phyloP scores from a whole-genome alignment of 2,888 invertebrate genomes.

The Thymelicus sylvestris region DNA sequence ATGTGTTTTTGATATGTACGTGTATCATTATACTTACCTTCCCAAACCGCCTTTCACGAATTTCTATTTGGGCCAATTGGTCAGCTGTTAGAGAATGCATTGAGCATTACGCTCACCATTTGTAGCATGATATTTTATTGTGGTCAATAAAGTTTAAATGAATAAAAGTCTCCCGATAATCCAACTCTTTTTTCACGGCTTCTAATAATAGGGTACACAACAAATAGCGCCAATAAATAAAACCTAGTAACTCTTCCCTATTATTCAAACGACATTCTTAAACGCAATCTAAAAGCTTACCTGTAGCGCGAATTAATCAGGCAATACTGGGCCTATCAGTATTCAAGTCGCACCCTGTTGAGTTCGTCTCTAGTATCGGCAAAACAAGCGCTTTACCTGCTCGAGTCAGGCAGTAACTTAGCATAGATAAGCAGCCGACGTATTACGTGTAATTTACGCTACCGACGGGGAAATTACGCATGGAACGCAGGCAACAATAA shows the following conservation, averaged over 20 bases:
- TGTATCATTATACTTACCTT: no score
- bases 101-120: no score
- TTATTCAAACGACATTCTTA: constrained; percentile 1
- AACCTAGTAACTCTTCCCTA: background rate
- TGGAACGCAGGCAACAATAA: background rate
- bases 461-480: constrained; percentile 12
- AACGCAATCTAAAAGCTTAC: constrained; percentile 6
- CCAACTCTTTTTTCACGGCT: no score
- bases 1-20: no score
- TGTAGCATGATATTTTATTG: no score
- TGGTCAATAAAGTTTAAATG: no score
- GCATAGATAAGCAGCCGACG: constrained; percentile 33
- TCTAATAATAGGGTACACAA: background rate
- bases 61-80: no score
- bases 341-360: constrained; percentile 46
- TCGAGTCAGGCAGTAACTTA: constrained; percentile 21
- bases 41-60: no score
- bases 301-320: constrained; percentile 43
- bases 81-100: no score
- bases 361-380: constrained; percentile 49
- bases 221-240: background rate
- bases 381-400: constrained; percentile 48
- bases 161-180: no score
- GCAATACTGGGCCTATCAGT: constrained; percentile 44
- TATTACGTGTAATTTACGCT: constrained; percentile 26